Base-by-base conservation (phyloP, 2,113 vertebrate genomes). In the Cynopterus brachyotis region DNA sequence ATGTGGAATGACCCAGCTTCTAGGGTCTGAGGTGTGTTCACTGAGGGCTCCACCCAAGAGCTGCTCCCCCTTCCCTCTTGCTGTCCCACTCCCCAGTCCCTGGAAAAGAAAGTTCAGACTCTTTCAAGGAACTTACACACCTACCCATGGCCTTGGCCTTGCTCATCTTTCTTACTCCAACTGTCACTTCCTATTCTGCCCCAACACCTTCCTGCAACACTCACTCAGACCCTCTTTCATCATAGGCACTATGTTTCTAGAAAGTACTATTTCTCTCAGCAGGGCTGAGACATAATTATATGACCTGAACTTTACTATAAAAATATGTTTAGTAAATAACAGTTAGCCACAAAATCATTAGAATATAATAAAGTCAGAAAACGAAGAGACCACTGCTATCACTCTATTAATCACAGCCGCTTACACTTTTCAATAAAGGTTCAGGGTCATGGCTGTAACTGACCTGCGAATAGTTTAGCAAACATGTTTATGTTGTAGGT, bases 321-420 rank as follows among this genome's bases (percentile, higher is more conserved):
- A 88, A 87, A 40, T n/a, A 12, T 50, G 85, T 60, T 69, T 24
- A 82, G 78, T 89, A 69, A 86, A 53, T 78, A 35, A 92, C 0
- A 3, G 73, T 9, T 57, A 79, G 62, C 67, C 26, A 69, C 13
- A 50, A 94, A 85, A 81, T 84, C 60, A 73, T 67, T 42, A 84
- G 30, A 73, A 45, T 67, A n/a, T n/a, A 59, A 84, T 2, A 45
- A 89, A 57, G 57, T 37, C 69, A 69, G 35, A 60, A 22, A 12
- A 19, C 3, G 4, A 0, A 40, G 59, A 81, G 40, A 78, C 12
- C 5, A 16, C 17, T 24, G 8, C 32, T 70, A 57, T 47, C 57
- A 62, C 30, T 75, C n/a, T 70, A 57, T 47, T 50, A 67, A 26
- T 75, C 28, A 79, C 4, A 35, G 55, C 5, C 22, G 47, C 73